These are phyloP conservation scores for Poicephalus meyeri DNA, from an alignment of 2,113 vertebrate genomes.

Conservation along the genomic window DNA sequence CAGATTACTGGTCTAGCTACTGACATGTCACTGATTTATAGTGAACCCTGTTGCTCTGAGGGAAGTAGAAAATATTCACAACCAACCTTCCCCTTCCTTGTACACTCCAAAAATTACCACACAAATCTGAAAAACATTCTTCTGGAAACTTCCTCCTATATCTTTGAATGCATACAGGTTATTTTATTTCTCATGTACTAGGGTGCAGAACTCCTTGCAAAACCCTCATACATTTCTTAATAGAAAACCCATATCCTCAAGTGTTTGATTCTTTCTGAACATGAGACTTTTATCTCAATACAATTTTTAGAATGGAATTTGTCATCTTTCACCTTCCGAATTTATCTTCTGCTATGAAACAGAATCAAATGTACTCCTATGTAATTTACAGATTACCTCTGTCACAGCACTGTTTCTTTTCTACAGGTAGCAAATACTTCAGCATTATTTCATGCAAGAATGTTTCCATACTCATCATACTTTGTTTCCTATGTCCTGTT, in stretches of 20 bases:
- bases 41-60: background rate
- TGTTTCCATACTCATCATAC: background rate
- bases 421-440: slow-evolving; percentile 9
- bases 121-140: background rate
- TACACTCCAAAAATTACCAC: background rate
- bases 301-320: background rate
- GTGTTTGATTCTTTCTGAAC: background rate
- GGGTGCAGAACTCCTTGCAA: background rate
- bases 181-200: background rate
- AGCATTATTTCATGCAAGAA: background rate
- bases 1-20: background rate
- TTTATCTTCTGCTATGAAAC: background rate
- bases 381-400: background rate
- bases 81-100: background rate
- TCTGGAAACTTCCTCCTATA: background rate
- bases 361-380: background rate
- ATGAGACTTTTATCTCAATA: background rate
- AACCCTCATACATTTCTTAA: background rate
- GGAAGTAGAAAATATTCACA: background rate
- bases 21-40: background rate
- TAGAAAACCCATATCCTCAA: background rate
- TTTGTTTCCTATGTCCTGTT: background rate
- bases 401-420: background rate
- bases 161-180: background rate
- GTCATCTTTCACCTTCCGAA: background rate